These are phyloP conservation scores for Galeopsomyia nigrocyanea DNA, from an alignment of 2,888 invertebrate species.

Conservation along the genomic window DNA sequence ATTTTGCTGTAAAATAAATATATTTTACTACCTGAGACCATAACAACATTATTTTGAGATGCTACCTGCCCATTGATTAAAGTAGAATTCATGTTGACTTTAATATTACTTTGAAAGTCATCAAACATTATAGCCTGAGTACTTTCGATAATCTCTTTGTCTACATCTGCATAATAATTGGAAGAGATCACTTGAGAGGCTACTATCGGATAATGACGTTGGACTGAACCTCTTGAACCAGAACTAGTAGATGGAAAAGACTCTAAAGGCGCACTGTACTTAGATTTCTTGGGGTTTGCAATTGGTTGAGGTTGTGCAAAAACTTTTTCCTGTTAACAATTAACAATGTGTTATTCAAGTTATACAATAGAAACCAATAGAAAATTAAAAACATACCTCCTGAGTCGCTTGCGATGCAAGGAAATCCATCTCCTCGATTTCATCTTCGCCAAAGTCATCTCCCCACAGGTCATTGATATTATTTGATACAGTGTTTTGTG, in stretches of 20 bases:
- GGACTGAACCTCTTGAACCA: conserved; percentile 23
- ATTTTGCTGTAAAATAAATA: background rate
- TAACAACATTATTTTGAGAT: conserved; percentile 46
- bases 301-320: conserved; percentile 19
- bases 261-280: conserved; percentile 14
- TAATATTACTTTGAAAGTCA: conserved; percentile 53
- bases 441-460: conserved; percentile 61
- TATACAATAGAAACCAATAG: background rate
- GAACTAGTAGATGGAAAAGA: conserved; percentile 38
- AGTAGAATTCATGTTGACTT: conserved; percentile 54
- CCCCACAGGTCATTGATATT: conserved; percentile 59
- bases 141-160: conserved; percentile 46
- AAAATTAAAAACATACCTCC: conserved; percentile 35
- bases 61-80: conserved; percentile 47
- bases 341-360: conserved; percentile 2
- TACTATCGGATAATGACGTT: background rate
- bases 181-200: conserved; percentile 47
- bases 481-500: background rate
- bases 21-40: conserved; percentile 48
- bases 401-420: conserved; percentile 61
- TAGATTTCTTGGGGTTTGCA: conserved; percentile 1
- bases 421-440: conserved; percentile 62
- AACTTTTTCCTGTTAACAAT: conserved; percentile 40
- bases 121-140: conserved; percentile 49
- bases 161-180: conserved; percentile 47